Evolutionary conservation across 2,888 invertebrate species (phyloP), one percentile per base, ranked within the genome.

Genomic region (Nasonia oneida): DNA sequence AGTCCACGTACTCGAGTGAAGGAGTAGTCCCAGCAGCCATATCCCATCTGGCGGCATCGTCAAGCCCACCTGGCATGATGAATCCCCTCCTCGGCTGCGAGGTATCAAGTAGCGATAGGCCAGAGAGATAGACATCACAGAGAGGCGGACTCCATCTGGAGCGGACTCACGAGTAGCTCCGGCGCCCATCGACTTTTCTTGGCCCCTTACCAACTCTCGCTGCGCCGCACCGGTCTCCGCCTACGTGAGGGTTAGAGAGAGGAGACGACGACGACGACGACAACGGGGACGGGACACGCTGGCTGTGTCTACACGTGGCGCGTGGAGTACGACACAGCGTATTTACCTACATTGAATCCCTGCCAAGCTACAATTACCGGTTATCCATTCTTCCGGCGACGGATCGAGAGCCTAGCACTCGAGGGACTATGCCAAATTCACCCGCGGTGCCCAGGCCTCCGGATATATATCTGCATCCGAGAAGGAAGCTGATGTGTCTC

Each of bases 341-440:
- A 92, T 93, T 93, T 93, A 92, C 93, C 91, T 93, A 93, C 93
- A 92, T 93, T 93, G 93, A 93, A 93, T 93, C 93, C 90, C 91
- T 93, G 93, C 93, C 93, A 93, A 93, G 92, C 92, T 91, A 93
- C 93, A 93, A 93, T 93, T 93, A 93, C 93, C 92, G 92, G 91
- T 92, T 92, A 92, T 91, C 92, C 92, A 91, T 91, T 92, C 92
- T 92, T 91, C 90, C 79, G 67, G 5, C 64, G 29, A n/a, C 29
- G 29, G 42, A n/a, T 29, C 87, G 86, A 81, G 86, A 77, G 76
- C 84, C 84, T 47, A 2, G 47, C 57, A n/a, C 47, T 81, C 87
- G 83, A 87, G 87, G 88, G 88, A 88, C 90, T 86, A 90, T 91
- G 90, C 90, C 90, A 91, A 91, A 90, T 91, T 91, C 91, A 91